phyloP scores from a whole-genome alignment of 1,140 invertebrate species.

The Sitobion miscanthi region DNA sequence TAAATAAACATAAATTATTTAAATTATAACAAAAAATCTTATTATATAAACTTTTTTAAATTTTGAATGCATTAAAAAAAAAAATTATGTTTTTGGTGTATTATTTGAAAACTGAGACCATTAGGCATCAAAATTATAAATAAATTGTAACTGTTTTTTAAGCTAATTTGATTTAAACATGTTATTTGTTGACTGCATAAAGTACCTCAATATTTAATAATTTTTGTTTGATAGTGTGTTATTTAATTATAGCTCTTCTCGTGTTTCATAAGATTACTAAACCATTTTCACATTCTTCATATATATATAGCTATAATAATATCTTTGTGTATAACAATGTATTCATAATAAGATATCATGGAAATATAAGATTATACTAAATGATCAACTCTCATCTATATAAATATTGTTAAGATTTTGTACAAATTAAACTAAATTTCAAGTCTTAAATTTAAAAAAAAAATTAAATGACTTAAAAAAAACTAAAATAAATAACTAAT shows the following conservation, averaged over 20 bases:
- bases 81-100: not conserved
- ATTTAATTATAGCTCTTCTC: not conserved
- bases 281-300: slow-evolving; percentile 4
- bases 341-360: not conserved
- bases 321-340: not conserved
- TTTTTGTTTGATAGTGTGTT: not conserved
- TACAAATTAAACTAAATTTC: not conserved
- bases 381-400: not conserved
- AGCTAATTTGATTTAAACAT: not conserved
- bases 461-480: not conserved
- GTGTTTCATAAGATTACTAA: slow-evolving; percentile 14
- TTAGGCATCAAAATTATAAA: not conserved
- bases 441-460: not conserved
- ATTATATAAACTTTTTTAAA: not conserved
- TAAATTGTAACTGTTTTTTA: not conserved
- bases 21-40: too few species aligned
- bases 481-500: not conserved
- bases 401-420: not conserved
- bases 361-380: not conserved
- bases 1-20: too few species aligned
- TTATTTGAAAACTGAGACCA: not conserved
- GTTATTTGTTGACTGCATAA: not conserved
- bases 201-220: not conserved
- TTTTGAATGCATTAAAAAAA: not conserved
- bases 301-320: not conserved